Evolutionary conservation across 53 echinoderm and acorn worm species (phyloP).

Genomic region (Echinometra lucunter): DNA sequence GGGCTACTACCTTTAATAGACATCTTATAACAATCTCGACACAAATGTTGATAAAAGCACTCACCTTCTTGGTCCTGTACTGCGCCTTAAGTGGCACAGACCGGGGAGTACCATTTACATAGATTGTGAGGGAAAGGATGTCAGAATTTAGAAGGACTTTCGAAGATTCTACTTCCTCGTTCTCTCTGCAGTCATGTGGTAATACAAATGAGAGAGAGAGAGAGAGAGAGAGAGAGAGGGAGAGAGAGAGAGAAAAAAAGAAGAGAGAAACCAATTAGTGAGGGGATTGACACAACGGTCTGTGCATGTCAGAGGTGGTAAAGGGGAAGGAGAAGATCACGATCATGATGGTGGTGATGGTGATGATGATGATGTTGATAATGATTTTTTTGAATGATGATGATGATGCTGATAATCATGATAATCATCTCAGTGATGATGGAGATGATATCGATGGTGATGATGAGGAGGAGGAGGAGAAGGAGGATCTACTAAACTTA

Average conservation of each 20-base stretch:
- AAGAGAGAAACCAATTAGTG: neutral
- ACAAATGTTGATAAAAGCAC: neutral
- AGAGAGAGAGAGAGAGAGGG: neutral
- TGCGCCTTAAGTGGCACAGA: neutral
- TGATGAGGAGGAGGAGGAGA: too few relatives aligned
- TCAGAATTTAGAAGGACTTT: neutral
- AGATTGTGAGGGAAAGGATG: conserved; percentile 34
- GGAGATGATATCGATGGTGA: too few relatives aligned
- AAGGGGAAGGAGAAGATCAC: neutral
- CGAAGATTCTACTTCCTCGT: neutral
- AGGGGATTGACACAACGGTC: too few relatives aligned
- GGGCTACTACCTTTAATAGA: too few relatives aligned
- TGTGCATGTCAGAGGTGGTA: too few relatives aligned
- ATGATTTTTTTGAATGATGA: too few relatives aligned
- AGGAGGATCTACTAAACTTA: too few relatives aligned
- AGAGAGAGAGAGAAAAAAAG: too few relatives aligned
- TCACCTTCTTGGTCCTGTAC: neutral
- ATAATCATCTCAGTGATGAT: too few relatives aligned
- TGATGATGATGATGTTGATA: neutral
- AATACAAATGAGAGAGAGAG: neutral
- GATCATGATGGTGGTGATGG: neutral
- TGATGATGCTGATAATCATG: too few relatives aligned
- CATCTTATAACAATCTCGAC: too few relatives aligned
- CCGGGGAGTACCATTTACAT: neutral
- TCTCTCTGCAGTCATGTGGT: neutral